phyloP scores from a whole-genome alignment of 2,797 vertebrate species.

The Remorina albescens region DNA sequence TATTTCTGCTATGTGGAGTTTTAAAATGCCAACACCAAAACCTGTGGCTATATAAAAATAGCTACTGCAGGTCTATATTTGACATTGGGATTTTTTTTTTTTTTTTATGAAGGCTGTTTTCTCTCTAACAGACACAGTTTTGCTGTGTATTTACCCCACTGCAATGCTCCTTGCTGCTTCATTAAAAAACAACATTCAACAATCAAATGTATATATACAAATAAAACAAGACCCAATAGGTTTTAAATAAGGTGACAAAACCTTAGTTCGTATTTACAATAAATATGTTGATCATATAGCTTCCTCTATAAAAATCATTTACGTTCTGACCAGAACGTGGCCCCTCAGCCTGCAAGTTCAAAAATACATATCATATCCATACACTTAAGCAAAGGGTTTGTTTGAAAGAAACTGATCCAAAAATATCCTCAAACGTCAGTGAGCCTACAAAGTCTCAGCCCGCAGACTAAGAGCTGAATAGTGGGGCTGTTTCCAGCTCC shows the following conservation, averaged over 20 bases:
- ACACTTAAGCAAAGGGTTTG: slow-evolving; percentile 14
- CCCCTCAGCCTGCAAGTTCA: slow-evolving; percentile 15
- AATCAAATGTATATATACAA: slow-evolving; percentile 50
- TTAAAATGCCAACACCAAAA: slow-evolving; percentile 51
- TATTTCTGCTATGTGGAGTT: slow-evolving; percentile 38
- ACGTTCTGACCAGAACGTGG: slow-evolving; percentile 39
- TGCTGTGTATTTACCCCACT: slow-evolving; percentile 10
- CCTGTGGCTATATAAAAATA: slow-evolving; percentile 40
- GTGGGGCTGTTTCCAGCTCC: neutral
- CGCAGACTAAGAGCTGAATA: neutral
- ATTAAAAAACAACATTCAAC: slow-evolving; percentile 44
- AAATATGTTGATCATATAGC: slow-evolving; percentile 73
- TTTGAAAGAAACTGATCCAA: slow-evolving; percentile 22
- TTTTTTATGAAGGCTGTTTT: neutral
- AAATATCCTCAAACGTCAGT: slow-evolving; percentile 7
- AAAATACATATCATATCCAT: slow-evolving; percentile 26
- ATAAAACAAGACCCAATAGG: slow-evolving; percentile 48
- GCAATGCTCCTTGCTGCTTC: slow-evolving; percentile 3
- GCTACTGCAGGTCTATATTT: slow-evolving; percentile 37
- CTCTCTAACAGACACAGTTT: slow-evolving; percentile 19
- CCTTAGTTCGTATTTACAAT: slow-evolving; percentile 74
- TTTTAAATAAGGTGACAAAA: slow-evolving; percentile 67
- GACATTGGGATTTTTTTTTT: too few relatives aligned
- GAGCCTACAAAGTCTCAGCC: slow-evolving; percentile 1
- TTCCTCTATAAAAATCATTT: slow-evolving; percentile 54